Percentiles rank a stretch among this genome's conserved stretches.
Evolutionary conservation across 2,888 invertebrate species (phyloP).

Genomic region (Leptinotarsa juncta): DNA sequence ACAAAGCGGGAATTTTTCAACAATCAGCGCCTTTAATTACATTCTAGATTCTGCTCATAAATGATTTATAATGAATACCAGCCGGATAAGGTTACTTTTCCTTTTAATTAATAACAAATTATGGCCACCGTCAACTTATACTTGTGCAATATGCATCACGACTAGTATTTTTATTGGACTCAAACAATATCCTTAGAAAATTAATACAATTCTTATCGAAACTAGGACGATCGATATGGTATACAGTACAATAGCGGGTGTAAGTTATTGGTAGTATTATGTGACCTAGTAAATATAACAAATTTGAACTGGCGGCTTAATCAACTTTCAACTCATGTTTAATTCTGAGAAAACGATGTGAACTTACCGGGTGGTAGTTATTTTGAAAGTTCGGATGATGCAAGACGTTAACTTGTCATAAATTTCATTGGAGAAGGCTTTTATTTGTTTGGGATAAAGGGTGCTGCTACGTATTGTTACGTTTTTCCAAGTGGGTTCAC

Average conservation of each 20-base stretch:
- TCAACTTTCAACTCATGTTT: background rate
- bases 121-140: slow-evolving; percentile 43
- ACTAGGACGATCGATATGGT: slow-evolving; percentile 39
- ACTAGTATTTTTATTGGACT: slow-evolving; percentile 41
- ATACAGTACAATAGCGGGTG: slow-evolving; percentile 15
- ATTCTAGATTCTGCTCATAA: slow-evolving; percentile 29
- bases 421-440: too few species aligned
- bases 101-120: slow-evolving; percentile 49
- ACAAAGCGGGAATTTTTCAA: slow-evolving; percentile 11
- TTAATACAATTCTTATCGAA: slow-evolving; percentile 46
- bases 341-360: background rate
- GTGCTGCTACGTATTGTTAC: too few species aligned
- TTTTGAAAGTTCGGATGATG: too few species aligned
- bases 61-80: slow-evolving; percentile 37
- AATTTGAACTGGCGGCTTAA: background rate
- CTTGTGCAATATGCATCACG: slow-evolving; percentile 49
- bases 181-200: slow-evolving; percentile 45
- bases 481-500: too few species aligned
- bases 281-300: slow-evolving; percentile 1
- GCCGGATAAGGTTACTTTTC: slow-evolving; percentile 43
- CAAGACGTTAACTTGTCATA: too few species aligned
- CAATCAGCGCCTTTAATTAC: slow-evolving; percentile 20
- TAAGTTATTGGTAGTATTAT: background rate
- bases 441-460: too few species aligned
- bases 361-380: too few species aligned